Evolutionary conservation across 2,888 invertebrate species (phyloP).

Genomic region (Mimas tiliae): DNA sequence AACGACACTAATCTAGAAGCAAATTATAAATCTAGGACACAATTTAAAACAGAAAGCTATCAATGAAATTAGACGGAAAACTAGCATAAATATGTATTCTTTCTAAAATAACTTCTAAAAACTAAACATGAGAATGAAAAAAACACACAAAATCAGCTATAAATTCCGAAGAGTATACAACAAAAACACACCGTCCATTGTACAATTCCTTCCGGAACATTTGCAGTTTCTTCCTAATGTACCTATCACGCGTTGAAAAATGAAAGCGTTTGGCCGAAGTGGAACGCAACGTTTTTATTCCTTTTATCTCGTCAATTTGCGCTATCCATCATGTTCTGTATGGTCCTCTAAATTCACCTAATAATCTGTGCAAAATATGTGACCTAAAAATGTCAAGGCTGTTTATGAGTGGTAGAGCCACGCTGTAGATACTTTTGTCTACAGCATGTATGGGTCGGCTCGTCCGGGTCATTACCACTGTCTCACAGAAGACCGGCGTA

Average conservation of each 20-base stretch:
- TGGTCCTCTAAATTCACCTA: conserved; percentile 12
- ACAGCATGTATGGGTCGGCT: too few relatives aligned
- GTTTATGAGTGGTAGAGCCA: too few relatives aligned
- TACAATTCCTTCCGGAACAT: conserved; percentile 60
- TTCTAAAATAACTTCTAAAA: too few relatives aligned
- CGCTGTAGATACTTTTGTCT: too few relatives aligned
- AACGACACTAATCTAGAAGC: too few relatives aligned
- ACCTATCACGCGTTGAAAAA: conserved; percentile 65
- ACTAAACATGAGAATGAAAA: too few relatives aligned
- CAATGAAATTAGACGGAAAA: too few relatives aligned
- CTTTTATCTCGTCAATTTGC: conserved; percentile 54
- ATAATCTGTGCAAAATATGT: conserved; percentile 2
- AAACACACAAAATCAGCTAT: not conserved
- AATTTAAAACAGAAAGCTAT: too few relatives aligned
- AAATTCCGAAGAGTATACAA: conserved; percentile 32
- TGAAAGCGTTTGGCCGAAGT: conserved; percentile 51
- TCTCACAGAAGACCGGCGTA: too few relatives aligned
- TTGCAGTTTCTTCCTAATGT: conserved; percentile 67
- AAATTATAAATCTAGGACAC: too few relatives aligned
- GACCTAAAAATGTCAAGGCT: conserved; percentile 18
- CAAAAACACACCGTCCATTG: conserved; percentile 50
- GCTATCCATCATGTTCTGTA: conserved; percentile 50
- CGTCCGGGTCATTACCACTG: too few relatives aligned
- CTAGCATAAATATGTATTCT: too few relatives aligned
- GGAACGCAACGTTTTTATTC: conserved; percentile 34